These are phyloP conservation scores for Acleris sparsana DNA, from an alignment of 2,888 invertebrate species.

Conservation along the genomic window DNA sequence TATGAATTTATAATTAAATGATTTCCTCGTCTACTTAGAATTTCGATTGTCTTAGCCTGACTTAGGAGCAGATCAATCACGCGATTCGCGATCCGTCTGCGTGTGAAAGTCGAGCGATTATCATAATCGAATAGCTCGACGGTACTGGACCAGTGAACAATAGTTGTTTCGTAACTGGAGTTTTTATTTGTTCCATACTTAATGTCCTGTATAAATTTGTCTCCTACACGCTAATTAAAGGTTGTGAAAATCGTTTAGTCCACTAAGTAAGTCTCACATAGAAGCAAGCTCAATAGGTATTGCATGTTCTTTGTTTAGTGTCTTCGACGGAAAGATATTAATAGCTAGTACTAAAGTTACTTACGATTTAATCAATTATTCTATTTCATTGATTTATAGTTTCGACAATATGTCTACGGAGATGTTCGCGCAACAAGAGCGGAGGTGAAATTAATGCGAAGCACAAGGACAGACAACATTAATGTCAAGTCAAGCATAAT, in stretches of 20 bases:
- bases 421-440: constrained; percentile 43
- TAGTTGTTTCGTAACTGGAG: constrained; percentile 21
- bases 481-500: constrained; percentile 60
- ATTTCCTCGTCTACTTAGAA: neutral
- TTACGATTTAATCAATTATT: constrained; percentile 4
- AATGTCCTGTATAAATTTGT: constrained; percentile 26
- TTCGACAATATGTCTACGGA: constrained; percentile 19
- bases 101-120: constrained; percentile 36
- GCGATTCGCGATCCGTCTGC: constrained; percentile 22
- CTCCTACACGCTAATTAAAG: constrained; percentile 17
- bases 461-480: constrained; percentile 28
- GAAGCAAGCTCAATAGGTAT: no score
- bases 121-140: constrained; percentile 30
- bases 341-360: neutral
- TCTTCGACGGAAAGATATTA: neutral
- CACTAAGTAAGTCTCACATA: no score
- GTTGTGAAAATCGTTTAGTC: constrained; percentile 9
- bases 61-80: constrained; percentile 17
- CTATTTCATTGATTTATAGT: constrained; percentile 7
- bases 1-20: neutral
- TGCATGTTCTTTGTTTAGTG: neutral
- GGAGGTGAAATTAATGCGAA: constrained; percentile 38
- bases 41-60: neutral
- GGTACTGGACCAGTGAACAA: constrained; percentile 29
- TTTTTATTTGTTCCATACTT: constrained; percentile 10